Base-by-base conservation (phyloP, 1,140 invertebrate species). In the Drosophila elegans region DNA sequence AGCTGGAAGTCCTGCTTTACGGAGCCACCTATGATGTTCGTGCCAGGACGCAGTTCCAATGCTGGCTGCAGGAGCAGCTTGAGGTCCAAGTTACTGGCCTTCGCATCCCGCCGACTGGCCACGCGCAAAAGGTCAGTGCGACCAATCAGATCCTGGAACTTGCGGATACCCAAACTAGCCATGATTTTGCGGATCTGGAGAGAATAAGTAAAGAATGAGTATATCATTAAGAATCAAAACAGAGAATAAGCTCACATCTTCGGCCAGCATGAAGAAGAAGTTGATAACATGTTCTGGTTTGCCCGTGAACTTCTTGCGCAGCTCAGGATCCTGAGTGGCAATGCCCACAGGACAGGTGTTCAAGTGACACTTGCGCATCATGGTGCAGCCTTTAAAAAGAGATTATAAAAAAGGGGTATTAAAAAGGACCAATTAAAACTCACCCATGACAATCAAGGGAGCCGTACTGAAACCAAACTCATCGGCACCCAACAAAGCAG, bases 311-410 rank as follows among this genome's bases (percentile, higher is more conserved):
- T 99, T 99, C 90, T 98, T 98, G 25, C 99, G 94, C 16, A 99
- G 93, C 12, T 96, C 94, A 0, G 98, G 98, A 94, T 99, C 99
- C 93, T 98, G 98, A 1, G 99, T 99, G 2, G 98, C 98, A 85
- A 99, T 97, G 68, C 99, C 99, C 55, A 99, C 99, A 0, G 99
- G 99, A 90, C 99, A 99, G 27, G 99, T 99, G 93, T 99, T 99
- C 61, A 99, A 94, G 93, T 99, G 99, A 92, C 99, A 99, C 93
- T 99, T 99, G 54, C 99, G 94, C 99, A 99, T 99, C 99, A 99
- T 99, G 6, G 98, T 99, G 91, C 99, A 99, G 9, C 99, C 94
- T 94, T 57, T 0, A 2, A 13, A 7, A 1, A 32, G 0, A 9
- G 3, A 48, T 6, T 10, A 9, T 13, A n/a, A 16, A 25, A 21